A percentile compares a stretch with the other conserved stretches of the same genome.
Evolutionary conservation across 2,797 vertebrate genomes (phyloP).

Genomic region (Urophycis tenuis): DNA sequence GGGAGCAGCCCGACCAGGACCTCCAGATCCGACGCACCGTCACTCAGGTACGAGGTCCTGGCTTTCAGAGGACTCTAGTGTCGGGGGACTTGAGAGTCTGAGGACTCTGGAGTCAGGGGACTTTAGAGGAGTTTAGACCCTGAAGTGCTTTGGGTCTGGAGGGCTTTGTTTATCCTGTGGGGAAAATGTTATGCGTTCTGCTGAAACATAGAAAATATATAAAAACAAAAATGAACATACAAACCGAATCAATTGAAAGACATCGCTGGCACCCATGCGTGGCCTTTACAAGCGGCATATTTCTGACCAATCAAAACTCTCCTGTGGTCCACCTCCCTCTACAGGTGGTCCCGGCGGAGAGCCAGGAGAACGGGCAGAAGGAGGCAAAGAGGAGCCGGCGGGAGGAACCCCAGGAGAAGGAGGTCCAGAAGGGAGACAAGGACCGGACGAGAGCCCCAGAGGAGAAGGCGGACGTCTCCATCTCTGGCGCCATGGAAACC

Average conservation of each 20-base stretch:
- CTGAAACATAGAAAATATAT: no score
- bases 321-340: background rate
- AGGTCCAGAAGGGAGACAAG: slow-evolving; percentile 41
- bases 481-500: slow-evolving; percentile 66
- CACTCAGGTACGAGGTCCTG: slow-evolving; percentile 74
- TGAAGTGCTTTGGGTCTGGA: no score
- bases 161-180: no score
- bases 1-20: slow-evolving; percentile 74
- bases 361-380: slow-evolving; percentile 84
- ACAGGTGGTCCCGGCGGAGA: slow-evolving; percentile 79
- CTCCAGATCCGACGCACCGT: slow-evolving; percentile 88
- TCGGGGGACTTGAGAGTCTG: background rate
- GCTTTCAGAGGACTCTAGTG: background rate
- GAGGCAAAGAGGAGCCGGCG: slow-evolving; percentile 62
- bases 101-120: background rate
- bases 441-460: slow-evolving; percentile 34
- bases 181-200: no score
- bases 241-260: no score
- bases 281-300: no score
- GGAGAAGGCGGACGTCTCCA: slow-evolving; percentile 42
- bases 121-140: background rate
- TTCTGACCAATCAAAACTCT: background rate
- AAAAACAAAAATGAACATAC: no score
- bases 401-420: slow-evolving; percentile 63
- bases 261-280: no score